Conservation (phyloP, 2,113 vertebrate genomes). For the Eulacestoma nigropectus region DNA sequence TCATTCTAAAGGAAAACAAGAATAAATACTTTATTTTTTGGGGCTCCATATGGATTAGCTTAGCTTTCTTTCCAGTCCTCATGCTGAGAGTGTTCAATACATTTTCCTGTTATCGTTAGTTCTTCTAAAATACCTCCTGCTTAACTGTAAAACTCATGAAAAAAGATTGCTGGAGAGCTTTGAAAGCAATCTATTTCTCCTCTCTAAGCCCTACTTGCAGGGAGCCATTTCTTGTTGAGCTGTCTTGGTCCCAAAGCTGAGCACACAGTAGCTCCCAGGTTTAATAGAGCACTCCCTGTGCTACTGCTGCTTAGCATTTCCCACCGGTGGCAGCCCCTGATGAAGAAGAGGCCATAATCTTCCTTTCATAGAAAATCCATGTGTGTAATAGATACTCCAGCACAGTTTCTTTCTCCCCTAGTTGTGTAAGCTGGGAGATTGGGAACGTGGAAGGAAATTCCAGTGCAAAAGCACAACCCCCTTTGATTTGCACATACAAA, state of each 20-base stretch:
- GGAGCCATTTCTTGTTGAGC: neutral
- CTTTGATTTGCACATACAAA: neutral
- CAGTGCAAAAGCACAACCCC: accelerated
- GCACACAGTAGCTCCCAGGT: neutral
- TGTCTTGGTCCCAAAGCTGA: neutral
- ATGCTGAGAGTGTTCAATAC: neutral
- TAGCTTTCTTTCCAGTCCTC: neutral
- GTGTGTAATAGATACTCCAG: neutral
- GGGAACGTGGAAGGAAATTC: neutral
- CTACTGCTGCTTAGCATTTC: neutral
- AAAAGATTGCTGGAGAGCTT: neutral
- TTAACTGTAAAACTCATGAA: neutral
- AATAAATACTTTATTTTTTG: neutral
- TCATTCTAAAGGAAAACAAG: neutral
- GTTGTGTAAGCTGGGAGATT: neutral
- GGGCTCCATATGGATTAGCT: neutral
- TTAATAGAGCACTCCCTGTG: neutral
- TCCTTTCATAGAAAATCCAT: neutral
- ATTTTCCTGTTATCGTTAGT: neutral
- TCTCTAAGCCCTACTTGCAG: neutral
- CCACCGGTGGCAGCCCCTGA: neutral
- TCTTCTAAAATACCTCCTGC: neutral
- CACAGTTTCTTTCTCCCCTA: neutral
- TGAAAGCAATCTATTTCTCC: neutral
- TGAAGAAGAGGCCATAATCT: neutral